Evolutionary conservation across 2,113 vertebrate genomes (phyloP).

Genomic region (Mustelus asterias): DNA sequence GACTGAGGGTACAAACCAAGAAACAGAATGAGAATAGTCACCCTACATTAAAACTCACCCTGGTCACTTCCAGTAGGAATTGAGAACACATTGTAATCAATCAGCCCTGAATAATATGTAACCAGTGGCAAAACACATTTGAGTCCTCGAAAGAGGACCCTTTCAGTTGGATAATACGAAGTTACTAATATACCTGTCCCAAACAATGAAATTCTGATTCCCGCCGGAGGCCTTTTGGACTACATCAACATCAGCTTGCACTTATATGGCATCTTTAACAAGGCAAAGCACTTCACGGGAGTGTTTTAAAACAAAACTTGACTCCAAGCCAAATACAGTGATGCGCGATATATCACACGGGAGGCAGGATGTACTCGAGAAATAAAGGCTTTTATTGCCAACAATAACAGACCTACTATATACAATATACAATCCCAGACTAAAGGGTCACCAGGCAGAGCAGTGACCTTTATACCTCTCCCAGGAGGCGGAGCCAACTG

Average conservation of each 20-base stretch:
- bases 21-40: neutral
- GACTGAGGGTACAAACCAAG: neutral
- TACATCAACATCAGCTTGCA: neutral
- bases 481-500: no score
- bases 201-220: neutral
- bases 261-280: neutral
- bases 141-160: neutral
- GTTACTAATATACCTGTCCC: neutral
- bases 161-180: neutral
- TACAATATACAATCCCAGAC: no score
- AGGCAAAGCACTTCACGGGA: neutral
- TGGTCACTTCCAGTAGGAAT: neutral
- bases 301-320: neutral
- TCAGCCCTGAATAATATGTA: neutral
- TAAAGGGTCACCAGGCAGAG: no score
- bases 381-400: no score
- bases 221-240: neutral
- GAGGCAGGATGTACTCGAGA: no score
- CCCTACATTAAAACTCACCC: neutral
- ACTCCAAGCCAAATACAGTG: neutral
- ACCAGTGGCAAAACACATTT: conserved; percentile 17
- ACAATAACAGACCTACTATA: no score
- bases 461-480: no score
- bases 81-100: neutral
- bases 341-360: no score